Conservation (phyloP, 2,888 invertebrate species). For the Melanophora roralis region DNA sequence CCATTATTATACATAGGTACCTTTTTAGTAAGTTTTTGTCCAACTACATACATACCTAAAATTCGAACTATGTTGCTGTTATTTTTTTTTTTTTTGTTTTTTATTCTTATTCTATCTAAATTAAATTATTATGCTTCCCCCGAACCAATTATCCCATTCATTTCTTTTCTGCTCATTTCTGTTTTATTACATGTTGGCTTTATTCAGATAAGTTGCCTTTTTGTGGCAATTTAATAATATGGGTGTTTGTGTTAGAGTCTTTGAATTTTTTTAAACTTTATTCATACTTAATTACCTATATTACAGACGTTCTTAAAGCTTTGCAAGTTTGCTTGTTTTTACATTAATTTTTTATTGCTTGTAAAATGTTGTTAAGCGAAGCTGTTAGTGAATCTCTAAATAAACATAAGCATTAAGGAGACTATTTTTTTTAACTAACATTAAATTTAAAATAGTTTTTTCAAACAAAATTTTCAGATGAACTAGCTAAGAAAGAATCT, state of each 20-base stretch:
- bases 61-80: too few relatives aligned
- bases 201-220: slow-evolving; percentile 37
- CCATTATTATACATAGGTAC: slow-evolving; percentile 61
- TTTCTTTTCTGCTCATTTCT: slow-evolving; percentile 9
- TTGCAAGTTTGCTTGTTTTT: too few relatives aligned
- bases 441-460: too few relatives aligned
- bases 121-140: slow-evolving; percentile 26
- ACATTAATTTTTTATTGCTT: too few relatives aligned
- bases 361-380: too few relatives aligned
- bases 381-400: too few relatives aligned
- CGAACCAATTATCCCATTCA: slow-evolving; percentile 18
- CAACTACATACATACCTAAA: too few relatives aligned
- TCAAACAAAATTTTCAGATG: too few relatives aligned
- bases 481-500: too few relatives aligned
- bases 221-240: slow-evolving; percentile 32
- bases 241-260: background rate
- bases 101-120: slow-evolving; percentile 20
- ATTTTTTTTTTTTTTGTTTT: background rate
- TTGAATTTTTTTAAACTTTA: background rate
- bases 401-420: too few relatives aligned
- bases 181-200: slow-evolving; percentile 32
- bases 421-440: too few relatives aligned
- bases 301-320: background rate
- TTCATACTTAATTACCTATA: background rate
- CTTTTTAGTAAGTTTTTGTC: slow-evolving; percentile 40